These are phyloP conservation scores for Montipora capricornis DNA, from an alignment of 64 coral and sea anemone species.

Conservation along the genomic window DNA sequence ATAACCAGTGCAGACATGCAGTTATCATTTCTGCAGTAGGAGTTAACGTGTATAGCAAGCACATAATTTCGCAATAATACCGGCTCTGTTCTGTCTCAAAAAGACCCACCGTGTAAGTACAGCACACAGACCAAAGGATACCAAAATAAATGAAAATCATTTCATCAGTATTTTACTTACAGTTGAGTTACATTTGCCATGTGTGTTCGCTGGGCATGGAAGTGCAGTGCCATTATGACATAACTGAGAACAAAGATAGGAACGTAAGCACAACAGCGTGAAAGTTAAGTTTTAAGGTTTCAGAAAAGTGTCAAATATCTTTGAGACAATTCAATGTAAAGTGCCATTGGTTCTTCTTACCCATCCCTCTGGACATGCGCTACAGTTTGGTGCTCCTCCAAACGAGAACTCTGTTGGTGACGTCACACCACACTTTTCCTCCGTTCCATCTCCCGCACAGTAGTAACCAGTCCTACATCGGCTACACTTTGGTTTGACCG, in stretches of 20 bases:
- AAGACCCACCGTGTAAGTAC: background rate
- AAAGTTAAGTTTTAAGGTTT: background rate
- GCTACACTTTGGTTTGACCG: slow-evolving; percentile 91
- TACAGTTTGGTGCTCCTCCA: slow-evolving; percentile 87
- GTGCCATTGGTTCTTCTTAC: slow-evolving; percentile 20
- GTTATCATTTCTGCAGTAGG: no score
- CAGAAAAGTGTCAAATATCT: no score
- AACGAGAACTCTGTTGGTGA: slow-evolving; percentile 93
- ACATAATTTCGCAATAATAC: no score
- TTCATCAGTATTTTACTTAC: slow-evolving; percentile 64
- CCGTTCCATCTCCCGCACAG: slow-evolving; percentile 88
- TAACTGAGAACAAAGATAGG: slow-evolving; percentile 56
- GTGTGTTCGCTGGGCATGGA: slow-evolving; percentile 90
- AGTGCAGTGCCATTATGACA: slow-evolving; percentile 91
- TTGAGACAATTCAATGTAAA: background rate
- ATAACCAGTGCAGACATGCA: no score
- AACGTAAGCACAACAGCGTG: background rate
- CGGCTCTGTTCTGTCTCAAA: no score
- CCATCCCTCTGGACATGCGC: slow-evolving; percentile 86
- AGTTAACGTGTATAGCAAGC: no score
- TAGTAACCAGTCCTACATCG: slow-evolving; percentile 93
- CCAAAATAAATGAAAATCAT: background rate
- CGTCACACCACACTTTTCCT: slow-evolving; percentile 73
- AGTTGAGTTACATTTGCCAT: slow-evolving; percentile 89
- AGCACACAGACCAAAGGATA: background rate